Conservation (phyloP, 2,888 invertebrate genomes). For the Heliconius sara region DNA sequence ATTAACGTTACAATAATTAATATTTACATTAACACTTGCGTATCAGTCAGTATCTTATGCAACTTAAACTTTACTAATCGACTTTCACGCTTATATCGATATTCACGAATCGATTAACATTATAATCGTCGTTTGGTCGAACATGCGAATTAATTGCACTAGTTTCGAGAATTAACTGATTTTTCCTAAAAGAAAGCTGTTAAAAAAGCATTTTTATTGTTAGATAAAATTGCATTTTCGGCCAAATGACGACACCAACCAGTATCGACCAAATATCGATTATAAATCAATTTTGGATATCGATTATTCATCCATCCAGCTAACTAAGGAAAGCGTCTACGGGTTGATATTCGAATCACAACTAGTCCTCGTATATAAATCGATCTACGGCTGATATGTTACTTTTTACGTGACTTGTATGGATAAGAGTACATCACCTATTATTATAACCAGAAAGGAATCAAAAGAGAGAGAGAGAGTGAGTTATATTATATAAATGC, state of each 20-base stretch:
- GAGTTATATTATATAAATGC: constrained; percentile 23
- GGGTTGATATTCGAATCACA: constrained; percentile 55
- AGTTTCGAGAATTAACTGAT: background rate
- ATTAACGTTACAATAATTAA: constrained; percentile 60
- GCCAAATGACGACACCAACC: constrained; percentile 12
- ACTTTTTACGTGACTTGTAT: constrained; percentile 50
- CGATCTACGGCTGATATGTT: constrained; percentile 62
- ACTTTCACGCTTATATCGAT: constrained; percentile 42
- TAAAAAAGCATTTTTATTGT: background rate
- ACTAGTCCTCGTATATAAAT: constrained; percentile 54
- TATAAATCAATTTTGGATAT: constrained; percentile 24
- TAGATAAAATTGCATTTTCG: constrained; percentile 8
- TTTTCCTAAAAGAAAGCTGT: background rate
- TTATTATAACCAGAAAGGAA: background rate
- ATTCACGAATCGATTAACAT: constrained; percentile 8
- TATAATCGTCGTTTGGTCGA: background rate
- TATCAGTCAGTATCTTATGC: constrained; percentile 75
- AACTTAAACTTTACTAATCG: constrained; percentile 52
- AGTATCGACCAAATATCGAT: constrained; percentile 24
- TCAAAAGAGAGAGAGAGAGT: background rate
- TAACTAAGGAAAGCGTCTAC: constrained; percentile 61
- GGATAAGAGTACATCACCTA: constrained; percentile 45
- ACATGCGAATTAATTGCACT: background rate
- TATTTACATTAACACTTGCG: constrained; percentile 82
- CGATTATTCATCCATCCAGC: constrained; percentile 42